These are phyloP conservation scores for Drosophila trichaetosa DNA, from an alignment of 2,888 invertebrate genomes.

Conservation along the genomic window DNA sequence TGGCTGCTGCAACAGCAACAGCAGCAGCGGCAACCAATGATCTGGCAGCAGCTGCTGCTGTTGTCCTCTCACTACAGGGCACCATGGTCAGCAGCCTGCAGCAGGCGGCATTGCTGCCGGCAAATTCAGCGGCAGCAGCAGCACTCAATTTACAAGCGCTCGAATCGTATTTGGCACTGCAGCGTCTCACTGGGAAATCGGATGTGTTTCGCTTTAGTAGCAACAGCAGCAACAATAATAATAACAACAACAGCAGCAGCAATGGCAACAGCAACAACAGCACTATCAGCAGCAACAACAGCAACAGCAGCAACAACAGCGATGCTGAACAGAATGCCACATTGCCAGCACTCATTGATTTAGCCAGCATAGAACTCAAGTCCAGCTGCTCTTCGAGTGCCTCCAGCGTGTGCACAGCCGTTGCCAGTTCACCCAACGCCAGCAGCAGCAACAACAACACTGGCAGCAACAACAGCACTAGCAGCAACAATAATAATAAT, in stretches of 20 bases:
- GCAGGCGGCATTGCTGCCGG: slow-evolving; percentile 92
- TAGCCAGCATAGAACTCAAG: slow-evolving; percentile 65
- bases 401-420: slow-evolving; percentile 39
- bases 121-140: slow-evolving; percentile 93
- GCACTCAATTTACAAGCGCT: slow-evolving; percentile 94
- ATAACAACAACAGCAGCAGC: slow-evolving; percentile 35
- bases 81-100: slow-evolving; percentile 94
- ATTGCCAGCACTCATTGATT: slow-evolving; percentile 63
- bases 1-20: slow-evolving; percentile 73
- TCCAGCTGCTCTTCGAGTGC: slow-evolving; percentile 68
- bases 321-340: slow-evolving; percentile 36
- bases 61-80: slow-evolving; percentile 92
- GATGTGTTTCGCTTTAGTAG: slow-evolving; percentile 87
- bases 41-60: slow-evolving; percentile 87
- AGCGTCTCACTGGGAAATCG: slow-evolving; percentile 90
- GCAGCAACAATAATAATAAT: slow-evolving; percentile 81
- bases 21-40: slow-evolving; percentile 86
- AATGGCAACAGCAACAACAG: slow-evolving; percentile 37
- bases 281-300: slow-evolving; percentile 35
- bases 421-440: slow-evolving; percentile 68
- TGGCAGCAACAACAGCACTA: slow-evolving; percentile 70
- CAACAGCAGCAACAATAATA: slow-evolving; percentile 31
- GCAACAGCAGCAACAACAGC: slow-evolving; percentile 45
- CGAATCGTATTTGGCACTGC: slow-evolving; percentile 93
- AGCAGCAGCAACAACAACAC: slow-evolving; percentile 63